phyloP scores from a whole-genome alignment of 2,888 invertebrate genomes.

The Desoria tigrina region DNA sequence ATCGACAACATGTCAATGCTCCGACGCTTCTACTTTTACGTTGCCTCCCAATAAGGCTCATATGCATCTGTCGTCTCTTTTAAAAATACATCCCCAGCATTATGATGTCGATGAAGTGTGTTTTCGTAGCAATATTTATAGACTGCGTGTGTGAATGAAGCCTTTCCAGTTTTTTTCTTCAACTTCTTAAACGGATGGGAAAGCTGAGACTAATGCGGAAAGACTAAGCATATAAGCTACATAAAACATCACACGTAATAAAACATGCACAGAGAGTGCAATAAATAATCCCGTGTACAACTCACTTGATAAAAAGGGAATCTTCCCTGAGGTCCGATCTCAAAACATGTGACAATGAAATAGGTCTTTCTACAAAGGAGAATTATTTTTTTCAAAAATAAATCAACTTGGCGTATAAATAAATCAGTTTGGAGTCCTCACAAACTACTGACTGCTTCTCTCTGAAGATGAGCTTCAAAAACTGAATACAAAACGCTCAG shows the following conservation, averaged over 20 bases:
- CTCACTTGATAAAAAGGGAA: background rate
- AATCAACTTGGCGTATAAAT: slow-evolving; percentile 14
- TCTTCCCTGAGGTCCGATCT: slow-evolving; percentile 8
- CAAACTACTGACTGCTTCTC: background rate
- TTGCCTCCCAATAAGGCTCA: too few relatives aligned
- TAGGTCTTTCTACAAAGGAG: slow-evolving; percentile 5
- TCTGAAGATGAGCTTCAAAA: background rate
- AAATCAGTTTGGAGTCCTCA: slow-evolving; percentile 4
- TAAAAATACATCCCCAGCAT: too few relatives aligned
- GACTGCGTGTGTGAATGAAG: too few relatives aligned
- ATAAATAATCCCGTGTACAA: slow-evolving; percentile 6
- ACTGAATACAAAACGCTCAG: background rate
- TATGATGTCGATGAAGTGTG: too few relatives aligned
- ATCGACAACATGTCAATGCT: too few relatives aligned
- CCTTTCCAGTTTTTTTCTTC: too few relatives aligned
- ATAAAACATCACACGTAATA: slow-evolving; percentile 5
- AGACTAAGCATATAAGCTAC: background rate
- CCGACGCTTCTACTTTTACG: too few relatives aligned
- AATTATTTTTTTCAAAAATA: slow-evolving; percentile 4
- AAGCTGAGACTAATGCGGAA: too few relatives aligned
- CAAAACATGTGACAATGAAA: slow-evolving; percentile 10
- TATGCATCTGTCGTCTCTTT: too few relatives aligned
- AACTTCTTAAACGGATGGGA: too few relatives aligned
- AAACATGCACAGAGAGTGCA: slow-evolving; percentile 1
- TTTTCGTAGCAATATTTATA: too few relatives aligned